Conservation (phyloP, 1,140 invertebrate species). For the Leptestheria dahalacensis region DNA sequence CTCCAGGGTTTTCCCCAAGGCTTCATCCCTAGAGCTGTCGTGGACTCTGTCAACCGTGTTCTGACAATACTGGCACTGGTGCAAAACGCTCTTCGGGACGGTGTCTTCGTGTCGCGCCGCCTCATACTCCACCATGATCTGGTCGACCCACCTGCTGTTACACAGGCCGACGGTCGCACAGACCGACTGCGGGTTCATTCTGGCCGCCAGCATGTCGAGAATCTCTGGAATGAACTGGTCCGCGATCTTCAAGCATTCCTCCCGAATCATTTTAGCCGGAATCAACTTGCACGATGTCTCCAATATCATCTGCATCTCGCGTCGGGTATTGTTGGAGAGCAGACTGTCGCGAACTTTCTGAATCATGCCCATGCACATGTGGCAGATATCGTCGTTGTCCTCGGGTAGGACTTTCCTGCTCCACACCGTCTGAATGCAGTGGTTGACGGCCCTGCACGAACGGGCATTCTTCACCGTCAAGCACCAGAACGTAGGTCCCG, state of each 20-base stretch:
- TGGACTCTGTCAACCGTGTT: not conserved
- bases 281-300: slow-evolving; percentile 74
- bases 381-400: slow-evolving; percentile 62
- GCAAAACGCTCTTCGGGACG: not conserved
- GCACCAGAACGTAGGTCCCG: slow-evolving; percentile 69
- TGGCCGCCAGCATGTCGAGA: slow-evolving; percentile 64
- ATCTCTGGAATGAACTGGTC: slow-evolving; percentile 78
- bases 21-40: not conserved
- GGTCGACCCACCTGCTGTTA: slow-evolving; percentile 55
- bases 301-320: slow-evolving; percentile 71
- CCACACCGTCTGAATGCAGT: slow-evolving; percentile 74
- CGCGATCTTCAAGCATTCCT: slow-evolving; percentile 58
- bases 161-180: slow-evolving; percentile 77
- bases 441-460: slow-evolving; percentile 55
- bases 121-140: slow-evolving; percentile 37
- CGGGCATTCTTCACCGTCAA: slow-evolving; percentile 56
- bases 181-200: slow-evolving; percentile 71
- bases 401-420: slow-evolving; percentile 45
- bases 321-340: slow-evolving; percentile 66
- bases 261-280: slow-evolving; percentile 50
- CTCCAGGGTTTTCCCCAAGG: not conserved
- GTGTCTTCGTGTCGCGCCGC: not conserved
- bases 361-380: slow-evolving; percentile 78
- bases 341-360: slow-evolving; percentile 69
- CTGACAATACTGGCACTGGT: not conserved